These are phyloP conservation scores for Lagodon rhomboides DNA, from an alignment of 2,797 vertebrate genomes.

Conservation along the genomic window DNA sequence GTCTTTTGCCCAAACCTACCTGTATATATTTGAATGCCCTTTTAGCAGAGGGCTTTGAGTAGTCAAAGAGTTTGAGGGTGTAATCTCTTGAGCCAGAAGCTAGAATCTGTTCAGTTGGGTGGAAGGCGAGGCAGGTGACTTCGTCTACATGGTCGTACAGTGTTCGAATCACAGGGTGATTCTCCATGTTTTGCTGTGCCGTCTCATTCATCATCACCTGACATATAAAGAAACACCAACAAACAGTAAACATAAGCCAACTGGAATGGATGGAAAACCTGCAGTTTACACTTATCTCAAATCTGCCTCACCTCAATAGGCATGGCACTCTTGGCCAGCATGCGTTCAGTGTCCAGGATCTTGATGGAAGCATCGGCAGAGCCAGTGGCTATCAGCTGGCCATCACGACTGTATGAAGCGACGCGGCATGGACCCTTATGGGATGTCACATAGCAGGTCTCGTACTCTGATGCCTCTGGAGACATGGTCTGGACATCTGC, in stretches of 20 bases:
- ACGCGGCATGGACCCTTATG: slow-evolving; percentile 97
- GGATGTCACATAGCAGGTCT: slow-evolving; percentile 98
- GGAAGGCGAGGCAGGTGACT: slow-evolving; percentile 97
- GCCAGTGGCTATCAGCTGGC: slow-evolving; percentile 96
- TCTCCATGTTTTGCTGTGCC: slow-evolving; percentile 99
- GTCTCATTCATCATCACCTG: slow-evolving; percentile 99
- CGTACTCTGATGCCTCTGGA: slow-evolving; percentile 97
- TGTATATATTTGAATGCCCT: slow-evolving; percentile 98
- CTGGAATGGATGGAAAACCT: background rate
- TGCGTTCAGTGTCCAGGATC: slow-evolving; percentile 97
- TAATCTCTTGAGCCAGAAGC: slow-evolving; percentile 98
- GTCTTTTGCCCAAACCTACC: slow-evolving; percentile 67
- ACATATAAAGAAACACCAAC: background rate
- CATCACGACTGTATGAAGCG: slow-evolving; percentile 96
- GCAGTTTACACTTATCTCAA: background rate
- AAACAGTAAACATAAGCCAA: background rate
- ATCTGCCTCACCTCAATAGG: slow-evolving; percentile 91
- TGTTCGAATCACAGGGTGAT: slow-evolving; percentile 97
- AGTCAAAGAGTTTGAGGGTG: slow-evolving; percentile 98
- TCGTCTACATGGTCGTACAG: slow-evolving; percentile 98
- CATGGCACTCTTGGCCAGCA: slow-evolving; percentile 99
- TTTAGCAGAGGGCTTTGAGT: slow-evolving; percentile 98
- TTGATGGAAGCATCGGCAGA: slow-evolving; percentile 98
- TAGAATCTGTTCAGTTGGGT: slow-evolving; percentile 96
- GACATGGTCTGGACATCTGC: slow-evolving; percentile 99